Evolutionary conservation across 2,888 invertebrate species (phyloP).

Genomic region (Dendrolimus houi): DNA sequence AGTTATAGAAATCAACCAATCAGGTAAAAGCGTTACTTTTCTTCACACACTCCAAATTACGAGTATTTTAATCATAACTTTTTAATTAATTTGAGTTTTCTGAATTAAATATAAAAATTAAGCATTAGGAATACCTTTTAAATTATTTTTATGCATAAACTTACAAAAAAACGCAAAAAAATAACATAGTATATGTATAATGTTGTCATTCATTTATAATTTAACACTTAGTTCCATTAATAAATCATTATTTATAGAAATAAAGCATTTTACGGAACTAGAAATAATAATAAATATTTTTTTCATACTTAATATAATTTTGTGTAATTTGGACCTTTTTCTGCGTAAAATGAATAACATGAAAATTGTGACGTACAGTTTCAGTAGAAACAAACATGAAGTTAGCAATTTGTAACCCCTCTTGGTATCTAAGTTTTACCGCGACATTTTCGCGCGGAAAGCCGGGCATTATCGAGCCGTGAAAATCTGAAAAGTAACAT

Average conservation of each 20-base stretch:
- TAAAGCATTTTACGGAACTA: too few species aligned
- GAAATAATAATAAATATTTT: too few species aligned
- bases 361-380: slow-evolving; percentile 46
- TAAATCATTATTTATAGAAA: too few species aligned
- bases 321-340: slow-evolving; percentile 2
- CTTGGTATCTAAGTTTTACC: slow-evolving; percentile 60
- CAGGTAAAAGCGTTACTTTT: slow-evolving; percentile 26
- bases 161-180: too few species aligned
- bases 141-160: too few species aligned
- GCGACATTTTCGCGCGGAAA: slow-evolving; percentile 78
- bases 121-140: too few species aligned
- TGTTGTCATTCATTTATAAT: too few species aligned
- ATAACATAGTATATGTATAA: too few species aligned
- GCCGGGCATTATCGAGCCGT: slow-evolving; percentile 75
- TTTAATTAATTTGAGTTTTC: too few species aligned
- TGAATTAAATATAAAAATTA: too few species aligned
- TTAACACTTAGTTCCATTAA: too few species aligned
- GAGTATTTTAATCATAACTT: not conserved
- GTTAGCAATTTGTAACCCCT: slow-evolving; percentile 45
- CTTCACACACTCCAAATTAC: slow-evolving; percentile 28
- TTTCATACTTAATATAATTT: too few species aligned
- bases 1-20: slow-evolving; percentile 38
- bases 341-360: slow-evolving; percentile 31
- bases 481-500: slow-evolving; percentile 63
- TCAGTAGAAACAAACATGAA: slow-evolving; percentile 74